Evolutionary conservation across 2,888 invertebrate species (phyloP).

Genomic region (Mesorhabditis sp.): DNA sequence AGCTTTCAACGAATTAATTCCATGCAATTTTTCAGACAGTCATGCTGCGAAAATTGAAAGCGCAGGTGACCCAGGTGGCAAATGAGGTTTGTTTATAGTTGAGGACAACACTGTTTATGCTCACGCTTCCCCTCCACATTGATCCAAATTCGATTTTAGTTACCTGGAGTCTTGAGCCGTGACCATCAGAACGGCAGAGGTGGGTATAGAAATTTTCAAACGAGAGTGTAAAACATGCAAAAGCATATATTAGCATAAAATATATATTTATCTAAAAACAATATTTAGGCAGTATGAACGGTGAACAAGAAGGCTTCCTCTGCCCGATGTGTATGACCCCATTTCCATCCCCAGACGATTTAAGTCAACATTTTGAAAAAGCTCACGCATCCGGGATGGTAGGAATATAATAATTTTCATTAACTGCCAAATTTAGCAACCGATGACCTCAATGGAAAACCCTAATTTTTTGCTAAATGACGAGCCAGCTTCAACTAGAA

Average conservation of each 20-base stretch:
- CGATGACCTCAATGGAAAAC: constrained; percentile 8
- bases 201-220: too few species aligned
- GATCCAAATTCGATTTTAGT: constrained; percentile 16
- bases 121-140: not conserved
- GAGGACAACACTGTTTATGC: not conserved
- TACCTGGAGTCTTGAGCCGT: constrained; percentile 24
- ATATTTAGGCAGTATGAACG: constrained; percentile 14
- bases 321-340: constrained; percentile 43
- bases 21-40: not conserved
- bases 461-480: constrained; percentile 4
- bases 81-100: constrained; percentile 26
- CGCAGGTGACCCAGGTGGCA: constrained; percentile 36
- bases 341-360: constrained; percentile 32
- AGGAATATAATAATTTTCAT: not conserved
- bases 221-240: too few species aligned
- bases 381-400: constrained; percentile 23
- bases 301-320: constrained; percentile 64
- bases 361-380: constrained; percentile 31
- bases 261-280: not conserved
- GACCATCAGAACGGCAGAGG: too few species aligned
- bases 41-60: constrained; percentile 37
- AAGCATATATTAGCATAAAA: too few species aligned
- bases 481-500: not conserved
- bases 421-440: not conserved
- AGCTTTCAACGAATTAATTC: too few species aligned